These are phyloP conservation scores for Ctenochaetus hawaiiensis DNA, from an alignment of 2,797 vertebrate species.

Conservation along the genomic window DNA sequence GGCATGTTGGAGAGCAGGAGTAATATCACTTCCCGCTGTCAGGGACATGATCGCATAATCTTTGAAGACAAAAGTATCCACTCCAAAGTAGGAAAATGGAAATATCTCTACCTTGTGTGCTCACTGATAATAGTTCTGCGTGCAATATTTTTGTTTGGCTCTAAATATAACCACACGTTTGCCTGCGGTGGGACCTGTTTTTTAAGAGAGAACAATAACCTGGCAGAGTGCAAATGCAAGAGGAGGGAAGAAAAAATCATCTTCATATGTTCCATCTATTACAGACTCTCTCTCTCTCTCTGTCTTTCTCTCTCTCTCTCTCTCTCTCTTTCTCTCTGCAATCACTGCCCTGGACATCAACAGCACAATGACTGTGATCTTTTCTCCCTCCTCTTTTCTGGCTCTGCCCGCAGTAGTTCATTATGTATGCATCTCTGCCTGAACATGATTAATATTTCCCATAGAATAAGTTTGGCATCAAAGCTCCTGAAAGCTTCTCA, in stretches of 20 bases:
- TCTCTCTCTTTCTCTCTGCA: slow-evolving; percentile 19
- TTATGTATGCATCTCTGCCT: slow-evolving; percentile 65
- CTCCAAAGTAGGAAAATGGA: slow-evolving; percentile 43
- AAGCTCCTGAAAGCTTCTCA: slow-evolving; percentile 56
- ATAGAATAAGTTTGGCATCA: slow-evolving; percentile 69
- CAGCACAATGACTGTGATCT: slow-evolving; percentile 38
- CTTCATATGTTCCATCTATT: slow-evolving; percentile 55
- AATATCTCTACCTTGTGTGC: slow-evolving; percentile 40
- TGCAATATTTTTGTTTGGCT: slow-evolving; percentile 58
- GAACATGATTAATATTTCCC: slow-evolving; percentile 76
- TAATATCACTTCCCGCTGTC: slow-evolving; percentile 53
- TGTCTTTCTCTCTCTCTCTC: slow-evolving; percentile 30
- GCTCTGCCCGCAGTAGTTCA: slow-evolving; percentile 52
- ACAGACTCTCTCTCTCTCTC: slow-evolving; percentile 13
- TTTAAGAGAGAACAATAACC: slow-evolving; percentile 70
- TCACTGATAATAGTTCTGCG: slow-evolving; percentile 40
- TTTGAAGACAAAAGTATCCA: slow-evolving; percentile 59
- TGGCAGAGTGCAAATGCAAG: slow-evolving; percentile 53
- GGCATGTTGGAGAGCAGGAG: slow-evolving; percentile 56
- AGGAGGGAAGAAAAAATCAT: slow-evolving; percentile 50
- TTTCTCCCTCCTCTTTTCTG: slow-evolving; percentile 35
- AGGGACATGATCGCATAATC: slow-evolving; percentile 53
- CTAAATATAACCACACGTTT: slow-evolving; percentile 76
- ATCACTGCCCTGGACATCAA: slow-evolving; percentile 51
- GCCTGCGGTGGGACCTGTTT: slow-evolving; percentile 62